Evolutionary conservation across 2,797 vertebrate genomes (phyloP).

Genomic region (Hemitrygon akajei): DNA sequence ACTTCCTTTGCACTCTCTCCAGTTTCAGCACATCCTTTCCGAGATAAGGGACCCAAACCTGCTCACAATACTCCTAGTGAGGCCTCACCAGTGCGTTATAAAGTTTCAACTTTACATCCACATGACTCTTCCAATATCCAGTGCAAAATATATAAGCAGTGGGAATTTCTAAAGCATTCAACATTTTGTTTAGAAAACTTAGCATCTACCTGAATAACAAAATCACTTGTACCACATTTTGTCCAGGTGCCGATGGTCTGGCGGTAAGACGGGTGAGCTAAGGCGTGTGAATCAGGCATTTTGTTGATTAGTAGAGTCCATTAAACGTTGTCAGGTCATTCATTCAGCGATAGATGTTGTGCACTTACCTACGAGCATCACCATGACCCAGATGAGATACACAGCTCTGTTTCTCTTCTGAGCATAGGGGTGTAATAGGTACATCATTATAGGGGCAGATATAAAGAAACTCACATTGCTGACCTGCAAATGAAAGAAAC

Average conservation of each 20-base stretch:
- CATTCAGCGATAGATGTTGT: not conserved
- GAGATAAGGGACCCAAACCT: too few species aligned
- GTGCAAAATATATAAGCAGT: not conserved
- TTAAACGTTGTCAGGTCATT: not conserved
- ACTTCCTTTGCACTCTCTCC: too few species aligned
- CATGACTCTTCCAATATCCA: not conserved
- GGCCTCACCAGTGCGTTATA: too few species aligned
- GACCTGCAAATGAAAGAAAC: slow-evolving; percentile 58
- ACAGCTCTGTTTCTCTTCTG: slow-evolving; percentile 61
- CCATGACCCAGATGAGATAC: slow-evolving; percentile 64
- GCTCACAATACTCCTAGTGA: too few species aligned
- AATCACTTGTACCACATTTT: not conserved
- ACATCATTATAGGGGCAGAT: slow-evolving; percentile 74
- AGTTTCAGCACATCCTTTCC: too few species aligned
- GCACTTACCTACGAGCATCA: slow-evolving; percentile 72
- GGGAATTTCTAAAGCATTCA: not conserved
- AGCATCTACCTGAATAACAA: not conserved
- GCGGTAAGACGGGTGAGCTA: not conserved
- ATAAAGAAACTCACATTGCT: slow-evolving; percentile 83
- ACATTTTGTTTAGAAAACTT: not conserved
- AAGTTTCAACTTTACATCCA: too few species aligned
- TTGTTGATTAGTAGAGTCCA: not conserved
- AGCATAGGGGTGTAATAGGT: slow-evolving; percentile 74
- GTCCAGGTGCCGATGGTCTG: not conserved
- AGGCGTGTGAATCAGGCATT: not conserved